Conservation (phyloP, 2,888 invertebrate genomes). For the Plebejus anna region DNA sequence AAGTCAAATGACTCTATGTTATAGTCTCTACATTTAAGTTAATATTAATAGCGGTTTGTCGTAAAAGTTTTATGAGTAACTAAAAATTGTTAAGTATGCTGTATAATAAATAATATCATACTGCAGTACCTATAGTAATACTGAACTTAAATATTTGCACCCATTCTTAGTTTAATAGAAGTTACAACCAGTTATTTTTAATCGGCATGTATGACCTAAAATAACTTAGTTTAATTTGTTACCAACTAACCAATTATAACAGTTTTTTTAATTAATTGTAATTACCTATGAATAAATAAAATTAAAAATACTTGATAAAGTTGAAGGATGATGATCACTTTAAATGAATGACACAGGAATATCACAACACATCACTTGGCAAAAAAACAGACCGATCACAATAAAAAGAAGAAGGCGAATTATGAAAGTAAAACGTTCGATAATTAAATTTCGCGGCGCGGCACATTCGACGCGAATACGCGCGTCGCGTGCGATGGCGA, state of each 20-base stretch:
- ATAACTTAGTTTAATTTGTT: background rate
- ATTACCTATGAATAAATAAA: background rate
- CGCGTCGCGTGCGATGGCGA: conserved; percentile 67
- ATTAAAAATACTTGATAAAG: background rate
- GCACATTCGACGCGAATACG: conserved; percentile 65
- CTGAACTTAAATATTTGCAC: background rate
- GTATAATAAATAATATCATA: background rate
- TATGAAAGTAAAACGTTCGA: conserved; percentile 39
- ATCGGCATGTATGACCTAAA: background rate
- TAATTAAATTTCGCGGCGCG: conserved; percentile 60
- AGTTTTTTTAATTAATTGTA: background rate
- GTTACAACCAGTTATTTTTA: background rate
- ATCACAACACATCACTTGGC: conserved; percentile 27
- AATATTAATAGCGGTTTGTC: background rate
- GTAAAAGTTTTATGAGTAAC: background rate
- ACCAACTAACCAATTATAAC: background rate
- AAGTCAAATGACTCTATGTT: background rate
- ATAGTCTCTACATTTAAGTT: too few relatives aligned
- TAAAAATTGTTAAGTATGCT: background rate
- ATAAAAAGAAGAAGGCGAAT: conserved; percentile 29
- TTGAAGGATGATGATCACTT: conserved; percentile 1
- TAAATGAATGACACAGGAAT: conserved; percentile 24
- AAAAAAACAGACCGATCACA: conserved; percentile 27
- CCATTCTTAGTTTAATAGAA: background rate
- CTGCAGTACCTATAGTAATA: background rate